These are phyloP conservation scores for Condylura cristata DNA, from an alignment of 2,113 vertebrate species.

Conservation along the genomic window DNA sequence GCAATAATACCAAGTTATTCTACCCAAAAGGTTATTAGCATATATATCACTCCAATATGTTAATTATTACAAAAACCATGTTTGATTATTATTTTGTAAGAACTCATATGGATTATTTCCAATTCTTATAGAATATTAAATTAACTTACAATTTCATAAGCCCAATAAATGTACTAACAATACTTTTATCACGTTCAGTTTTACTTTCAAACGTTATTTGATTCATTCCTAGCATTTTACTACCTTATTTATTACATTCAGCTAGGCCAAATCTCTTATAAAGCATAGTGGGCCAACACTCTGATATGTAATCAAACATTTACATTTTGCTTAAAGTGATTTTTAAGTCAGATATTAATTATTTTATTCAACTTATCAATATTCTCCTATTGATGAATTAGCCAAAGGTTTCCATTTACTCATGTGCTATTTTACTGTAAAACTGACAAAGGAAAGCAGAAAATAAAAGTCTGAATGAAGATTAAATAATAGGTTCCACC, in stretches of 20 bases:
- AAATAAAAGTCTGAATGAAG: constrained; percentile 61
- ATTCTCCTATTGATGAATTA: constrained; percentile 43
- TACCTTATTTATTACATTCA: neutral
- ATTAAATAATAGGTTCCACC: neutral
- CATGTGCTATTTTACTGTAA: constrained; percentile 67
- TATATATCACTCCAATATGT: neutral
- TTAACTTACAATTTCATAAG: constrained; percentile 59
- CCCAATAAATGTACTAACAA: constrained; percentile 7
- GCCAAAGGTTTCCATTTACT: constrained; percentile 64
- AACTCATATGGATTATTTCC: constrained; percentile 32
- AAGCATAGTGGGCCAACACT: constrained; percentile 27
- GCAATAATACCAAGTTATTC: neutral
- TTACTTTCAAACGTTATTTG: constrained; percentile 44
- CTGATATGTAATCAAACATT: constrained; percentile 50
- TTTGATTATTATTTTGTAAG: constrained; percentile 40
- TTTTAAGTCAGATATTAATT: constrained; percentile 52
- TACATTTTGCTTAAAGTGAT: constrained; percentile 41
- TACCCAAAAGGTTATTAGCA: constrained; percentile 13
- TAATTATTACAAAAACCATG: constrained; percentile 28
- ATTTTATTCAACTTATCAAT: constrained; percentile 53
- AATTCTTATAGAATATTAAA: neutral
- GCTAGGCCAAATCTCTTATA: constrained; percentile 51
- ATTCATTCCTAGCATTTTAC: constrained; percentile 44
- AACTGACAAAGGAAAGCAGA: constrained; percentile 45
- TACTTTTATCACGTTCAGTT: constrained; percentile 25